phyloP scores from a whole-genome alignment of 2,888 invertebrate genomes.

The Lasioglossum malachurum region DNA sequence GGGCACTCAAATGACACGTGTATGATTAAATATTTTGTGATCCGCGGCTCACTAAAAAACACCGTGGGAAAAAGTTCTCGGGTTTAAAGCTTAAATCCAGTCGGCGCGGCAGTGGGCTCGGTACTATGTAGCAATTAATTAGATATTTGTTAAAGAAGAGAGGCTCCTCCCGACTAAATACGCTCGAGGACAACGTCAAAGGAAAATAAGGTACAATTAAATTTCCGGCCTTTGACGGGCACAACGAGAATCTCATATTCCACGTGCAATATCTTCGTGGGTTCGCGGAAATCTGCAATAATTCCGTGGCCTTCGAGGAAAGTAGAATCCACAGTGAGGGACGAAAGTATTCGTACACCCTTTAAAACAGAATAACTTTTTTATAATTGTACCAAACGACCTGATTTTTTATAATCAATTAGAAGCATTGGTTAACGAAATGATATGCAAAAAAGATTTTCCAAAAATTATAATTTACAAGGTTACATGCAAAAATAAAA shows the following conservation, averaged over 20 bases:
- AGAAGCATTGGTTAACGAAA: too few relatives aligned
- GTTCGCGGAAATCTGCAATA: background rate
- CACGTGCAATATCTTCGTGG: background rate
- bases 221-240: slow-evolving; percentile 5
- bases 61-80: background rate
- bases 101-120: background rate
- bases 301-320: background rate
- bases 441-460: too few relatives aligned
- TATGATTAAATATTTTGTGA: slow-evolving; percentile 11
- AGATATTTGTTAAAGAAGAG: background rate
- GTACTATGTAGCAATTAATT: background rate
- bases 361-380: too few relatives aligned
- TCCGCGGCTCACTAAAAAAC: background rate
- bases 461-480: too few relatives aligned
- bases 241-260: background rate
- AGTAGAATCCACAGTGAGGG: background rate
- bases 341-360: too few relatives aligned
- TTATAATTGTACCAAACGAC: too few relatives aligned
- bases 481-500: too few relatives aligned
- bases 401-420: too few relatives aligned
- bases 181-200: background rate
- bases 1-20: slow-evolving; percentile 7
- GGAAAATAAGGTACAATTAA: slow-evolving; percentile 38
- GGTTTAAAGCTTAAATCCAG: background rate
- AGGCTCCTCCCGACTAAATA: background rate